phyloP scores from a whole-genome alignment of 2,113 vertebrate species.

The Sinocyclocheilus anshuiensis region DNA sequence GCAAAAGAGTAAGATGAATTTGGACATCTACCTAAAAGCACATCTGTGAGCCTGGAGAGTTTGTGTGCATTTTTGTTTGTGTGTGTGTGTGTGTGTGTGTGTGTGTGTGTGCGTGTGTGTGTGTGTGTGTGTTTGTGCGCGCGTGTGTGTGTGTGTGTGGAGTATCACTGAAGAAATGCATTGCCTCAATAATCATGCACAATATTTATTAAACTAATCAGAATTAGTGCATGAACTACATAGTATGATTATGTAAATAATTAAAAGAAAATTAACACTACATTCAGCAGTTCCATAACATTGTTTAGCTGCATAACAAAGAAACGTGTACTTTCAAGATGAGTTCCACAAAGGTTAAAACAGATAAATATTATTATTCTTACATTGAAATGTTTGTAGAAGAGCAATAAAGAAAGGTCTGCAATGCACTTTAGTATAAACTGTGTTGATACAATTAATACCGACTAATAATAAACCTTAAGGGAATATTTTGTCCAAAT shows the following conservation, averaged over 20 bases:
- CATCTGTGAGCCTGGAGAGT: neutral
- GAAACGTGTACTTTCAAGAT: neutral
- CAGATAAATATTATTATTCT: slow-evolving; percentile 5
- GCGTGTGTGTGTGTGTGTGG: neutral
- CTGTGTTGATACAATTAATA: neutral
- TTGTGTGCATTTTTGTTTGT: neutral
- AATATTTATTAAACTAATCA: neutral
- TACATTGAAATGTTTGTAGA: neutral
- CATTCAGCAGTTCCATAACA: neutral
- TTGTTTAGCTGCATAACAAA: neutral
- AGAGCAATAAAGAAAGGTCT: neutral
- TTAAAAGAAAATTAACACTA: neutral
- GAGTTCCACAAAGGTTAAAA: neutral
- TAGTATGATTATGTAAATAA: neutral
- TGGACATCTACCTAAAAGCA: neutral
- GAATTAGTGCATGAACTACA: neutral
- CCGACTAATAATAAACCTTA: neutral
- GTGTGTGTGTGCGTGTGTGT: neutral
- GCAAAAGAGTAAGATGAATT: neutral
- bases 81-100: neutral
- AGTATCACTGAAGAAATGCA: neutral
- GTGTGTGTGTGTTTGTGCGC: neutral
- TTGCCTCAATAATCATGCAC: neutral
- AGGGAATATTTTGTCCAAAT: neutral
- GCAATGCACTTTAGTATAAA: neutral